phyloP scores from a whole-genome alignment of 2,113 vertebrate species.

The Petrocephalus zakoni region DNA sequence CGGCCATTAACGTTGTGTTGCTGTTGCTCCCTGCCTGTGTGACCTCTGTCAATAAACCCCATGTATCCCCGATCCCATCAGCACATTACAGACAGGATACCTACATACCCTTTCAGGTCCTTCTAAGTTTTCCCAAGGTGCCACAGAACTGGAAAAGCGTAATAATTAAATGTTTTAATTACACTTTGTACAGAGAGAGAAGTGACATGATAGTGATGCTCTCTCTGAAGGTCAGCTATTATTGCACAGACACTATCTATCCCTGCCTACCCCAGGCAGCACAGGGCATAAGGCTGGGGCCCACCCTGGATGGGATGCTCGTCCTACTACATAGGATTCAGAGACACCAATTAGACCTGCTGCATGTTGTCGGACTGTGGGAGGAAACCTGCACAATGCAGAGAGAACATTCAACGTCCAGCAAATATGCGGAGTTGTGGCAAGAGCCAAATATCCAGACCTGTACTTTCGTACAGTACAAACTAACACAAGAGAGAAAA shows the following conservation, averaged over 20 bases:
- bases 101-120: neutral
- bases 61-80: no score
- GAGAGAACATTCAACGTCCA: neutral
- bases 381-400: neutral
- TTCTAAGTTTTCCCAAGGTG: neutral
- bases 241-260: neutral
- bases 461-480: neutral
- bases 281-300: neutral
- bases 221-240: neutral
- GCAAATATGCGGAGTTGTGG: neutral
- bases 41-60: no score
- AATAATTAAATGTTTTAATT: conserved; percentile 7
- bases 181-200: neutral
- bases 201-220: neutral
- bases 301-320: neutral
- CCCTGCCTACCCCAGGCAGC: neutral
- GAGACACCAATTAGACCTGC: neutral
- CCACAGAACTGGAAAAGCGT: neutral
- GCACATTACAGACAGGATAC: neutral
- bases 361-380: neutral
- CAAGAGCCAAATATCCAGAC: neutral
- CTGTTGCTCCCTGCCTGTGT: no score
- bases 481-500: neutral
- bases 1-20: no score
- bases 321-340: neutral